Base-by-base conservation (phyloP, 2,888 invertebrate genomes). In the Periphyllus acericola region DNA sequence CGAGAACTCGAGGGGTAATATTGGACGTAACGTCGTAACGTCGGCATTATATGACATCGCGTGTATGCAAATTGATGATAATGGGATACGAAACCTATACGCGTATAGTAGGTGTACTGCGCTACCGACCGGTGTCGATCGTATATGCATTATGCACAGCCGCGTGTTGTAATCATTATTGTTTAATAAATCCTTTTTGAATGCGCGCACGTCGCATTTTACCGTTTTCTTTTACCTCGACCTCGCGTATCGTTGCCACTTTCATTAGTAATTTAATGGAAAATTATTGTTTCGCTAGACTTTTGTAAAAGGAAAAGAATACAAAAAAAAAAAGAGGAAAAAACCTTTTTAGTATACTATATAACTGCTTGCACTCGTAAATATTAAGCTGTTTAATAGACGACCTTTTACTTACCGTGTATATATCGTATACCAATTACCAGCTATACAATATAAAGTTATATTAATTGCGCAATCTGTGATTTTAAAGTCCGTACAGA, bases 41-140 rank as follows among this genome's bases (percentile, higher is more conserved):
- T 29, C 66, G 66, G 46, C 21, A 68, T 76, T 78, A 78, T 80
- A 55, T 86, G 86, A 86, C 86, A 72, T 86, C 79, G 86, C 86
- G 86, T 86, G 86, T 80, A 80, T 72, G 86, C 86, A 86, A 86
- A 86, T 86, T 40, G 86, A 80, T 52, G 55, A 55, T 80, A 86
- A 86, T 79, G 71, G 85, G 34, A 86, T 72, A 72, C 29, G 78
- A 80, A 72, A 79, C 14, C 40, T 60, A 66, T 17, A 40, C 14
- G 9, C 11, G 32, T 36, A 60, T 52, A 60, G 25, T 25, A 9
- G 36, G 36, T 21, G 52, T 40, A n/a, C 40, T n/a, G 75, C 83
- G 75, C 83, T 60, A 36, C 74, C 75, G 83, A 34, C 60, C 34
- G 74, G 29, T 76, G 55, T 52, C 74, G 55, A 83, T 74, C 72